Evolutionary conservation across 2,113 vertebrate species (phyloP).

Genomic region (Dasyprocta punctata): DNA sequence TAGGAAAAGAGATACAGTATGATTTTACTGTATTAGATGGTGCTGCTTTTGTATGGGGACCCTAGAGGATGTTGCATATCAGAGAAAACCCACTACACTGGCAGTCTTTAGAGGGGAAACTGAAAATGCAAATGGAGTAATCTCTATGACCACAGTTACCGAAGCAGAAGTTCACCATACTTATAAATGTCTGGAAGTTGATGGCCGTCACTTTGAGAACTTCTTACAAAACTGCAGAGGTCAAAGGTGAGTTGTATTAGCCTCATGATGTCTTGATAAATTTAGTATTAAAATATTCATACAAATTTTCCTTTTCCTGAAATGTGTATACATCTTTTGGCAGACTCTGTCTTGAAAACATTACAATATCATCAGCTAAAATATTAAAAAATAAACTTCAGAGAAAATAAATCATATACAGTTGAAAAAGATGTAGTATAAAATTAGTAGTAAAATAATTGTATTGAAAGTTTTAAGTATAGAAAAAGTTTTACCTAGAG

Average conservation of each 20-base stretch:
- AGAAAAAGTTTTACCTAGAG: not conserved
- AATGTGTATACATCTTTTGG: not conserved
- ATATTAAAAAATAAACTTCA: slow-evolving; percentile 10
- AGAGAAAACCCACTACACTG: not conserved
- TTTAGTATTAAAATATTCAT: not conserved
- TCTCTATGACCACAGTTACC: not conserved
- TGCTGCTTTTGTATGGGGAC: not conserved
- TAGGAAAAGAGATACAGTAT: not conserved
- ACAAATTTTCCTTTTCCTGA: not conserved
- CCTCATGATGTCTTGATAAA: not conserved
- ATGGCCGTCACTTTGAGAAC: too few species aligned
- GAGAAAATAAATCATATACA: not conserved
- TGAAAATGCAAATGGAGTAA: not conserved
- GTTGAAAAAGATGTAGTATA: not conserved
- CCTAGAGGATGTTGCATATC: not conserved
- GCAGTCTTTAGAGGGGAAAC: not conserved
- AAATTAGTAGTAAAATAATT: slow-evolving; percentile 23
- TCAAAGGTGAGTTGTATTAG: not conserved
- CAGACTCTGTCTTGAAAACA: not conserved
- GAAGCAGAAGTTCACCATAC: not conserved
- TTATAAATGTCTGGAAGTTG: not conserved
- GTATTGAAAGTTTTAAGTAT: not conserved
- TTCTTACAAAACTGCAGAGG: not conserved
- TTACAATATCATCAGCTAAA: not conserved
- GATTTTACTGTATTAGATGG: not conserved